A percentile compares a stretch with the other conserved stretches of the same genome.
Evolutionary conservation across 2,888 invertebrate species (phyloP).

Genomic region (Axea sp.): DNA sequence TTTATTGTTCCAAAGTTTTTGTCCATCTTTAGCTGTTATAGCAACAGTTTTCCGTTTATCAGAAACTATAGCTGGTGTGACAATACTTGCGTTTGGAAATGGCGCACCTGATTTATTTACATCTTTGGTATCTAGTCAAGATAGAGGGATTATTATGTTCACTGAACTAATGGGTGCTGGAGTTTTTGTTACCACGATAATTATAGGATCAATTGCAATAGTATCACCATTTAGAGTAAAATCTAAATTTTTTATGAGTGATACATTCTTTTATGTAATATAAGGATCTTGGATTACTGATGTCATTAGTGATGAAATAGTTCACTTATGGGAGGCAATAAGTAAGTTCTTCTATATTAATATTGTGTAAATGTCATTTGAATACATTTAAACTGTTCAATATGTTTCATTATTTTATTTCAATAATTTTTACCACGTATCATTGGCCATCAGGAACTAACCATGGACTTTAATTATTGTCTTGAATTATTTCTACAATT

Average conservation of each 20-base stretch:
- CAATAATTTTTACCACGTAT: too few relatives aligned
- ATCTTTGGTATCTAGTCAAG: slow-evolving; percentile 81
- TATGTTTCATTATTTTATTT: too few relatives aligned
- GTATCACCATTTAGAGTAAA: slow-evolving; percentile 80
- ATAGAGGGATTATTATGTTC: slow-evolving; percentile 76
- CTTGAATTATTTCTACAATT: too few relatives aligned
- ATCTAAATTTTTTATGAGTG: slow-evolving; percentile 70
- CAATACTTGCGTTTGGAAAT: slow-evolving; percentile 86
- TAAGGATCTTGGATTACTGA: slow-evolving; percentile 80
- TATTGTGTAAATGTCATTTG: too few relatives aligned
- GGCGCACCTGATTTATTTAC: slow-evolving; percentile 86
- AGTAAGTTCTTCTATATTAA: too few relatives aligned
- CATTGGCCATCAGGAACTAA: too few relatives aligned
- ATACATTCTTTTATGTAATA: slow-evolving; percentile 73
- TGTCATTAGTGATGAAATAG: slow-evolving; percentile 78
- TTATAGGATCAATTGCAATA: slow-evolving; percentile 82
- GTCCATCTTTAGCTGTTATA: slow-evolving; percentile 81
- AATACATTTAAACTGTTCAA: too few relatives aligned
- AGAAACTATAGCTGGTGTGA: slow-evolving; percentile 83
- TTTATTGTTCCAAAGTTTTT: slow-evolving; percentile 78
- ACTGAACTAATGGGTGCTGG: slow-evolving; percentile 82
- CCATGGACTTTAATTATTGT: too few relatives aligned
- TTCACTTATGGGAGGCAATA: slow-evolving; percentile 80
- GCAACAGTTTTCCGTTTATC: slow-evolving; percentile 79
- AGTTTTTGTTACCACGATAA: slow-evolving; percentile 82